A percentile compares a stretch with the other conserved stretches of the same genome.
phyloP scores from a whole-genome alignment of 2,888 invertebrate species.

The Deroplatys truncata region DNA sequence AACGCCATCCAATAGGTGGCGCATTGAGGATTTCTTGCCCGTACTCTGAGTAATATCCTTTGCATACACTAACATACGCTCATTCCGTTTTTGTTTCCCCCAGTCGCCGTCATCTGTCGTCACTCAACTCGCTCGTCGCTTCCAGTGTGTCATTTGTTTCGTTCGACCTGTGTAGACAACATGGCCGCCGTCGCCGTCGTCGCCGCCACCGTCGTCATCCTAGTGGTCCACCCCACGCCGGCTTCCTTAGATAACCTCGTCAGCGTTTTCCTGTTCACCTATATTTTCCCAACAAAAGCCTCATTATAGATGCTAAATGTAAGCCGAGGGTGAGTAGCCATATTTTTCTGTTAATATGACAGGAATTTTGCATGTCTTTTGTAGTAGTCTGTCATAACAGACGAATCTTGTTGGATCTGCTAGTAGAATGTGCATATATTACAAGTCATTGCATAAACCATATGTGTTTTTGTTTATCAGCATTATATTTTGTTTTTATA shows the following conservation, averaged over 20 bases:
- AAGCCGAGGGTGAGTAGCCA: background rate
- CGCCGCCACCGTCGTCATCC: background rate
- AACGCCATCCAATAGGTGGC: background rate
- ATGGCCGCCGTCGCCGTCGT: slow-evolving; percentile 23
- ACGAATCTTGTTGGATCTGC: too few species aligned
- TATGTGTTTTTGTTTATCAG: too few species aligned
- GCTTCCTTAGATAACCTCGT: slow-evolving; percentile 1
- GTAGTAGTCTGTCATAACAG: too few species aligned
- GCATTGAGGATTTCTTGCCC: background rate
- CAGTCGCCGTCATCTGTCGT: background rate
- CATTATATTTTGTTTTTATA: too few species aligned
- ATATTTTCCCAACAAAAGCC: background rate
- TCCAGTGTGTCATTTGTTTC: slow-evolving; percentile 31
- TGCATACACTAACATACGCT: background rate
- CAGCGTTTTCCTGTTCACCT: background rate
- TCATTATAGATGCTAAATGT: background rate
- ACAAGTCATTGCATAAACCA: too few species aligned
- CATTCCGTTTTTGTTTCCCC: background rate
- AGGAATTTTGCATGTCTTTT: background rate
- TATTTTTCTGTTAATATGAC: background rate
- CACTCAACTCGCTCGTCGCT: slow-evolving; percentile 18
- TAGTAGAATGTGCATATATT: too few species aligned
- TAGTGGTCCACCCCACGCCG: background rate
- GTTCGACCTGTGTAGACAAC: slow-evolving; percentile 29
- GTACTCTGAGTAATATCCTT: background rate